These are phyloP conservation scores for Argyra leucocephala DNA, from an alignment of 2,888 invertebrate species.

Conservation along the genomic window DNA sequence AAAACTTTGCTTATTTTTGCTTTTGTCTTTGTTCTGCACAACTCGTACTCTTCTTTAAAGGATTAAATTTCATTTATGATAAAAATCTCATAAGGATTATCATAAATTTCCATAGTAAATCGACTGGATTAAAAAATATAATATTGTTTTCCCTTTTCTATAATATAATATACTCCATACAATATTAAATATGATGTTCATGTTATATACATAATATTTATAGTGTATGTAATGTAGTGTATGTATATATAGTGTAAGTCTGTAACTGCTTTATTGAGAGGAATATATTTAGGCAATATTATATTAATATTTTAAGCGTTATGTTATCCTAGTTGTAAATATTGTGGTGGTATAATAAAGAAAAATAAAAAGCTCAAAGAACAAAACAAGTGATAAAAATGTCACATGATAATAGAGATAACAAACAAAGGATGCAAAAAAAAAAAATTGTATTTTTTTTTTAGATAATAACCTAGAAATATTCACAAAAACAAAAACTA, in stretches of 20 bases:
- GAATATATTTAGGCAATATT: neutral
- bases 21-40: no score
- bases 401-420: neutral
- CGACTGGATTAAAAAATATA: neutral
- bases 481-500: no score
- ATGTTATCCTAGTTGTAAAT: neutral
- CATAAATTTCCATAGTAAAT: constrained; percentile 4
- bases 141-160: no score
- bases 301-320: no score
- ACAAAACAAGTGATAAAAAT: neutral
- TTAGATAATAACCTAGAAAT: neutral
- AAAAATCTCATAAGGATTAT: constrained; percentile 1
- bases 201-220: no score
- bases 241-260: no score
- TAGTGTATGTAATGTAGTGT: no score
- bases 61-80: constrained; percentile 6
- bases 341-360: neutral
- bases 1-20: no score
- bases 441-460: neutral
- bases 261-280: no score
- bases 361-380: neutral
- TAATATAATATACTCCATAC: no score
- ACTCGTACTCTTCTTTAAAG: neutral
- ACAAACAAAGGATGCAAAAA: neutral
- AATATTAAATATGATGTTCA: no score